Conservation (phyloP, 2,113 vertebrate species). For the Podarcis muralis region DNA sequence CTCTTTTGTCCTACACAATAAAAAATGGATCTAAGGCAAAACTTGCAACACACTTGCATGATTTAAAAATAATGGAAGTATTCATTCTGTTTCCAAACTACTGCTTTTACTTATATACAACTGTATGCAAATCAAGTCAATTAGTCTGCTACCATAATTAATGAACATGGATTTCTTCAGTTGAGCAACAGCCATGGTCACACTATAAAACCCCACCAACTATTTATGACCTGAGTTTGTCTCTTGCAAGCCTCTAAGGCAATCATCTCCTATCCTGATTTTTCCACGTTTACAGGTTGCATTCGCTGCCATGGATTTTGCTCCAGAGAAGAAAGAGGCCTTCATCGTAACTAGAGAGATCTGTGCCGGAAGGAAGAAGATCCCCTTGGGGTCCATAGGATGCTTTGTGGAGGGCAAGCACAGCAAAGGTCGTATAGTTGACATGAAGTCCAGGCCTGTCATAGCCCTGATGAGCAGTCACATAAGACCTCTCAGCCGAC, state of each 20-base stretch:
- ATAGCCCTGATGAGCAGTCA: constrained; percentile 63
- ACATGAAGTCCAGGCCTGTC: constrained; percentile 24
- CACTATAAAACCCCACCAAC: not conserved
- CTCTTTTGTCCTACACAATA: too few species aligned
- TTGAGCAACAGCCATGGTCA: not conserved
- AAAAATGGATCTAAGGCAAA: too few species aligned
- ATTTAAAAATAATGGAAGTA: not conserved
- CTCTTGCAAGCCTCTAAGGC: not conserved
- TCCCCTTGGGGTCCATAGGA: constrained; percentile 72
- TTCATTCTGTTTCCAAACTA: not conserved
- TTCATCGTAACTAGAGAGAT: constrained; percentile 70
- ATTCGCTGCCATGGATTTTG: not conserved
- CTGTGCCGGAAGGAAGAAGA: constrained; percentile 71
- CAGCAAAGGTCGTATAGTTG: constrained; percentile 65
- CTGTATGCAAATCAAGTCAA: not conserved
- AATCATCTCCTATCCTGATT: not conserved
- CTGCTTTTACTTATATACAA: not conserved
- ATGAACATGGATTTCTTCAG: not conserved
- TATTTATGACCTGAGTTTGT: not conserved
- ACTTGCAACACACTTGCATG: too few species aligned
- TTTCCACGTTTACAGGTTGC: not conserved
- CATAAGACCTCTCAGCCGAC: constrained; percentile 68
- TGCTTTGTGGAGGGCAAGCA: constrained; percentile 62
- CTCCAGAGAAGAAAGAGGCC: not conserved
- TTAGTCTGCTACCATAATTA: not conserved